Base-by-base conservation (phyloP, 53 echinoderm and acorn worm species). In the Echinometra lucunter region DNA sequence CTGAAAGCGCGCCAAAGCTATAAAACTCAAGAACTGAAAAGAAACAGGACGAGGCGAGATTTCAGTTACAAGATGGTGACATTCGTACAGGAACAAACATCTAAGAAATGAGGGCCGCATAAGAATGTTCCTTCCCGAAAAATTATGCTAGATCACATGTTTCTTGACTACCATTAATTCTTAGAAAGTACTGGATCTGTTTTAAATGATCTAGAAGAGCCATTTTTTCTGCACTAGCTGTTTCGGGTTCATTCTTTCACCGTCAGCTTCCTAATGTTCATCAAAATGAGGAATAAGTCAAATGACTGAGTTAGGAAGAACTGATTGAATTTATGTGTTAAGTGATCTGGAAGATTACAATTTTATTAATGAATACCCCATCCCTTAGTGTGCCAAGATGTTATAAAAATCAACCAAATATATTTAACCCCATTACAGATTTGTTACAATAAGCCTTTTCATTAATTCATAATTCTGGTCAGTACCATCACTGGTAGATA, bases 1-100 rank as follows among this genome's bases (percentile, higher is more conserved):
- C 47, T 89, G 66, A 90, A 58, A 90, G 90, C 90, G 55, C 57
- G 44, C 81, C 81, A 44, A 42, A 81, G 44, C 81, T 42, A 28
- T 40, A 81, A 44, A 40, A 42, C 44, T 21, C n/a, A 44, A 81
- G 44, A 81, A 81, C 23, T 42, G 81, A 81, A 81, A 81, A 81
- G 81, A 81, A 81, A 42, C 42, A 44, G 81, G 44, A 81, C 44
- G 23, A 44, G 44, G 44, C 38, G 81, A 44, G 25, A 81, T 44
- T 23, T 81, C 23, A 4, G 44, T 23, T 21, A 44, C 19, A 81
- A 81, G 44, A 80, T 80, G 80, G 44, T 44, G 42, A 80, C 80
- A 80, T 42, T 80, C 80, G 10, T 70, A 32, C 13, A 11, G 34
- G 10, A 70, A 69, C 27, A 70, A 70, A 34, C 10, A 32, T 70